Base-by-base conservation (phyloP, 2,797 vertebrate genomes). In the Neosalanx taihuensis region DNA sequence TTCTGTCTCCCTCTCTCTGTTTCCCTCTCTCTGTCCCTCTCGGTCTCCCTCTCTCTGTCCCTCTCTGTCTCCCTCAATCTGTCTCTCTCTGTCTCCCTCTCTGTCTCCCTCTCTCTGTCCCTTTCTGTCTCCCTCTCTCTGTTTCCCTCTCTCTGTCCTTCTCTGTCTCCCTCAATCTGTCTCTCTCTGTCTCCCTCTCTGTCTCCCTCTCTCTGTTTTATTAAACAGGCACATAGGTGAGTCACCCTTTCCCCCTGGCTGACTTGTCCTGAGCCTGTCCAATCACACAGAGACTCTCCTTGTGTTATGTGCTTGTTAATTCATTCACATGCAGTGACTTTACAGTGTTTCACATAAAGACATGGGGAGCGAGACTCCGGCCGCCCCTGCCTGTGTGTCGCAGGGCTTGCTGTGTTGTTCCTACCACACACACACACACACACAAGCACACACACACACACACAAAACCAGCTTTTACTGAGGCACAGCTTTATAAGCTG, bases 281-380 rank as follows among this genome's bases (percentile, higher is more conserved):
- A 7, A 64, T 83, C 71, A 75, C 71, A 73, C 79, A 62, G 65
- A 37, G 67, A 66, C 69, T 78, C 69, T 70, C 74, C 31, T 79
- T 70, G 73, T 74, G 74, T 74, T 77, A 68, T 78, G 64, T 65
- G 71, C 79, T 73, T 81, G 76, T 88, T 86, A 73, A 86, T 80
- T 18, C 77, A 72, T 72, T 26, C 23, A 79, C 71, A 56, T n/a
- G 51, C 15, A 73, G 70, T 60, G 66, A 46, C 67, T 90, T 89
- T 85, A 91, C 76, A 81, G 81, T 76, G 79, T 82, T 64, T 79
- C 82, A 66, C 59, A 76, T 86, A 81, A 74, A 82, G 84, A 61
- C 74, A 79, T 80, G 77, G 79, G 77, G 75, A 56, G 69, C 76
- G 17, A n/a, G 49, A 26, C 70, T 30, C 23, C 49, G 49, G 33